Base-by-base conservation (phyloP, 30 jellyfish, hydroid and myxozoan species). In the Cassiopea andromeda region DNA sequence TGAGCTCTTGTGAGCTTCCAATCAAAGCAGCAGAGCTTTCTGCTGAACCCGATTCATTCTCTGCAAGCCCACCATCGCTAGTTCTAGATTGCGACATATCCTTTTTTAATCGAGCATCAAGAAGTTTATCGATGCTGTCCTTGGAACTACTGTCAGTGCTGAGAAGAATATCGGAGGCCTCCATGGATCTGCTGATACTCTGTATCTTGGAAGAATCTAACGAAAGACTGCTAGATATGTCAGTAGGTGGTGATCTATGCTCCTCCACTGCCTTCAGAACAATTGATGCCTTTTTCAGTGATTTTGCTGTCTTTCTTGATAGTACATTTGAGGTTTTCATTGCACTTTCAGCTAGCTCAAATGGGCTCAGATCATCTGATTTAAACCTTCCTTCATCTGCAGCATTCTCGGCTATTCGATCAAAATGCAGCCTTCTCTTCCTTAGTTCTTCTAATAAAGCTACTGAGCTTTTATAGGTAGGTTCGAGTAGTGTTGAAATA, bases 401-500 rank as follows among this genome's bases (percentile, higher is more conserved):
- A 10, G 46, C 16, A 1, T 16, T 44, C 44, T 3, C 69, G 43
- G 47, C 16, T 16, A 70, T 43, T 2, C 71, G 50, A 13, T 58
- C 70, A 68, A 44, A 73, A 12, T 48, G 46, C n/a, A 75, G 69
- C 66, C 87, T 60, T 50, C 93, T 66, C 58, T 60, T 76, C 58
- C 70, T 70, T 71, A 91, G 68, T 38, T 91, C 93, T 75, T 91
- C 87, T 79, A 91, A 57, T 46, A 91, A 86, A 1, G 83, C 90
- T 7, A 82, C 92, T 12, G 97, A 82, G 69, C 92, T 80, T 77
- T 85, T 60, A 83, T 91, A 91, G 1, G 97, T 48, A 8, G 97
- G 91, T 57, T 89, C 97, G 1, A 91, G 78, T 44, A 91, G 75
- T 48, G 72, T 78, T 27, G 97, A 67, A 43, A 91, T 67, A 19